A percentile compares a stretch with the other conserved stretches of the same genome.
phyloP scores from a whole-genome alignment of 2,888 invertebrate genomes.

The Actias luna region DNA sequence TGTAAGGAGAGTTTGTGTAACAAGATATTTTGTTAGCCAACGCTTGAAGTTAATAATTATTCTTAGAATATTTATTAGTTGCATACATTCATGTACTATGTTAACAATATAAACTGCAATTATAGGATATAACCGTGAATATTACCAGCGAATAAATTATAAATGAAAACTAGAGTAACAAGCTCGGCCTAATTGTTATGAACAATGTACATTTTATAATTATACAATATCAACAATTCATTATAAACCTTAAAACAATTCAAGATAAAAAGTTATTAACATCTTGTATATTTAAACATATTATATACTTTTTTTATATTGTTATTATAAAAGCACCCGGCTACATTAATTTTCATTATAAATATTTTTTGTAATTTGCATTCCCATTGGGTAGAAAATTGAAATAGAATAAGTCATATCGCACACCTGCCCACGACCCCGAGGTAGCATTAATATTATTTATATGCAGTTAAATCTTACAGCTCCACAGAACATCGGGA shows the following conservation, averaged over 20 bases:
- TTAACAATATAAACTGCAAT: neutral
- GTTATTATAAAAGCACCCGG: slow-evolving; percentile 11
- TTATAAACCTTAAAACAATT: neutral
- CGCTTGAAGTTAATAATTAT: slow-evolving; percentile 2
- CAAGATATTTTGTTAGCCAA: slow-evolving; percentile 12
- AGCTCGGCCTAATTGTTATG: too few relatives aligned
- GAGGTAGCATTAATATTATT: slow-evolving; percentile 75
- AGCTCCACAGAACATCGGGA: slow-evolving; percentile 47
- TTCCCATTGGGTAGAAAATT: slow-evolving; percentile 63
- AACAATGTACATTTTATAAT: neutral
- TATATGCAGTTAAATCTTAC: slow-evolving; percentile 79
- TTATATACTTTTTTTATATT: neutral
- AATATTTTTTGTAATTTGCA: slow-evolving; percentile 56
- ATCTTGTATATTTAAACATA: too few relatives aligned
- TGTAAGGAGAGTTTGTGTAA: slow-evolving; percentile 18
- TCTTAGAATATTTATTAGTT: neutral
- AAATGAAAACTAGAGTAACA: too few relatives aligned
- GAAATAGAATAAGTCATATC: slow-evolving; percentile 75
- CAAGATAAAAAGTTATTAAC: too few relatives aligned
- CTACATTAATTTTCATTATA: slow-evolving; percentile 60
- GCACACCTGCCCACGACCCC: slow-evolving; percentile 68
- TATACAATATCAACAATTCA: neutral
- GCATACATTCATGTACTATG: neutral
- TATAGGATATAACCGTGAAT: neutral
- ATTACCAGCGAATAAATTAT: too few relatives aligned